These are phyloP conservation scores for Sphaerophoria taeniata DNA, from an alignment of 2,888 invertebrate genomes.

Conservation along the genomic window DNA sequence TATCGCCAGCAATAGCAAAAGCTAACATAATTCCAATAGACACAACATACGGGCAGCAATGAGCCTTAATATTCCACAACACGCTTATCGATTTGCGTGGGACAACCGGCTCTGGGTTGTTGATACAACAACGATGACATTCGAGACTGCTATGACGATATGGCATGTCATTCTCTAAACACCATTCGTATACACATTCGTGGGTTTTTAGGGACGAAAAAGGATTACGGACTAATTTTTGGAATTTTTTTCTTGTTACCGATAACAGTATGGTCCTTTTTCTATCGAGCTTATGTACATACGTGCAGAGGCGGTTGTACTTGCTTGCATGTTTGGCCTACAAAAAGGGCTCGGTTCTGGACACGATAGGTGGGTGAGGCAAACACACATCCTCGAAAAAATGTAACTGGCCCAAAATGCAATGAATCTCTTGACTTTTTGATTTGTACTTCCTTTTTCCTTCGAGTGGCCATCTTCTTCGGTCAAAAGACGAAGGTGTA, in stretches of 20 bases:
- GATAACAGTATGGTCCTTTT: conserved; percentile 54
- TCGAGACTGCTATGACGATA: background rate
- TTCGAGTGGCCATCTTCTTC: background rate
- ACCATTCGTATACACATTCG: background rate
- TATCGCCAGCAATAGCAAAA: conserved; percentile 66
- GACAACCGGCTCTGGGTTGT: background rate
- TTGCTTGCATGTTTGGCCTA: conserved; percentile 35
- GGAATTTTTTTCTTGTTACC: conserved; percentile 59
- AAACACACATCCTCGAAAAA: conserved; percentile 7
- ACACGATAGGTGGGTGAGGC: conserved; percentile 51
- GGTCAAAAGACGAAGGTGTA: background rate
- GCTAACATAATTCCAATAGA: conserved; percentile 61
- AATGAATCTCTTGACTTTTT: conserved; percentile 69
- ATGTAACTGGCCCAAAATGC: conserved; percentile 58
- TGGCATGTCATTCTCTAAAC: conserved; percentile 1
- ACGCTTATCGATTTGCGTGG: conserved; percentile 51
- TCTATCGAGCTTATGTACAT: conserved; percentile 7
- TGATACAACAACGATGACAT: background rate
- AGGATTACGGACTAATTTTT: conserved; percentile 44
- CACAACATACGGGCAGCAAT: conserved; percentile 24
- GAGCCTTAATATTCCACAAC: conserved; percentile 55
- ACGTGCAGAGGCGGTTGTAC: conserved; percentile 32
- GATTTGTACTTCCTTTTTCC: conserved; percentile 52
- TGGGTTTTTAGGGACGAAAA: conserved; percentile 13
- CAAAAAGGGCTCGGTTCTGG: conserved; percentile 26